phyloP scores from a whole-genome alignment of 2,113 vertebrate genomes.

The Rhegmatorhina hoffmannsi region DNA sequence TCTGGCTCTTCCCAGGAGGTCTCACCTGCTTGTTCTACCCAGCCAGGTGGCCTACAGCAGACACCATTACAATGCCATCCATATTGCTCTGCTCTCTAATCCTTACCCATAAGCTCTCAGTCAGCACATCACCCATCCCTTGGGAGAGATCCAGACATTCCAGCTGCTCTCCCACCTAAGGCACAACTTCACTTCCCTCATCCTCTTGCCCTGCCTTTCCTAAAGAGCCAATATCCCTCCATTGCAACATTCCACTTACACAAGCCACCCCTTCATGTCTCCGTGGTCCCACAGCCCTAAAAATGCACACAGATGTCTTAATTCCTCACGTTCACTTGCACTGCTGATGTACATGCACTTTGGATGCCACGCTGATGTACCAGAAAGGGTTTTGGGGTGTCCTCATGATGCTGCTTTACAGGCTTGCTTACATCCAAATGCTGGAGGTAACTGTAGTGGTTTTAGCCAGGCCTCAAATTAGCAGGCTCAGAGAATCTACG shows the following conservation, averaged over 20 bases:
- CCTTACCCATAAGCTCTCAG: background rate
- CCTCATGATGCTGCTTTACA: background rate
- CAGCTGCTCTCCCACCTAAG: background rate
- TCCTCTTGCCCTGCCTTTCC: background rate
- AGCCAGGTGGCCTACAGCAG: background rate
- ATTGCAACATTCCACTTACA: accelerated
- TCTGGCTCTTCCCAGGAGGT: background rate
- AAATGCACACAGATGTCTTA: background rate
- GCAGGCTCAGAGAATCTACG: too few species aligned
- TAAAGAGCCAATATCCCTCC: background rate
- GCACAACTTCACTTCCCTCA: background rate
- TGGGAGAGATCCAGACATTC: background rate
- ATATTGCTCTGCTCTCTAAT: background rate
- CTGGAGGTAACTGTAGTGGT: background rate
- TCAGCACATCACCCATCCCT: background rate
- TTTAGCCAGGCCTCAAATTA: too few species aligned
- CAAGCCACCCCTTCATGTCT: background rate
- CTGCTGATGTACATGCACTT: background rate
- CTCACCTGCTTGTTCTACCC: background rate
- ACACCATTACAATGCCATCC: background rate
- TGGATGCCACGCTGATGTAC: background rate
- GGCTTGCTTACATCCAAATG: background rate
- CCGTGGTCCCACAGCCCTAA: background rate
- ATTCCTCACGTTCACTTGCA: background rate
- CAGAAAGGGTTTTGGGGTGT: background rate